Base-by-base conservation (phyloP, 2,888 invertebrate genomes). In the Copidosoma aretas region DNA sequence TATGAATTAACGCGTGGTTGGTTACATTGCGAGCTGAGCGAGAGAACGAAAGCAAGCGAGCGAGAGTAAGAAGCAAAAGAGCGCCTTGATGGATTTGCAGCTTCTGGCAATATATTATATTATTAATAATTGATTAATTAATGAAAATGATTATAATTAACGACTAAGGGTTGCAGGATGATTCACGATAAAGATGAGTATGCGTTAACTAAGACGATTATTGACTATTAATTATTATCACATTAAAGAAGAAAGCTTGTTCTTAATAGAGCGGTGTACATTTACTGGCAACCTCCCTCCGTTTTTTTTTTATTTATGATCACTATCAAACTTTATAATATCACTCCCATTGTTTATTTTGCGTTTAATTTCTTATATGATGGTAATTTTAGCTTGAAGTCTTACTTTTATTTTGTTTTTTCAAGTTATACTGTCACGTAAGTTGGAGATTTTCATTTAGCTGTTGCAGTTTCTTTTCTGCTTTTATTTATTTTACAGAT, bases 171-270 rank as follows among this genome's bases (percentile, higher is more conserved):
- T 71, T 64, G 69, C 68, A 69, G 71, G 69, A 71, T 71, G 67
- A 71, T 71, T 71, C 69, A 69, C 54, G 66, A 71, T 65, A 71
- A 65, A 68, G 60, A 71, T 71, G 63, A 71, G 65, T 71, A 71
- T 69, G 66, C 69, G 68, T 69, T 71, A 71, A 67, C 57, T 67
- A 69, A 69, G 53, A 68, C 60, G 57, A 71, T 71, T 71, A 71
- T 71, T 71, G 64, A 69, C 67, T 71, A 69, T 71, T 71, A 71
- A 71, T 71, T 71, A 71, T 69, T 71, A 71, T 71, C 64, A 71
- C 60, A 71, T 71, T 71, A 71, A 69, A 71, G 69, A 69, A 69
- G 69, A 69, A 71, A 71, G 69, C 71, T 71, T 71, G 69, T 71
- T 71, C 71, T 71, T 71, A 71, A 69, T 69, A 54, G 21, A 68